Base-by-base conservation (phyloP, 2,888 invertebrate species). In the Pristionchus exspectatus region DNA sequence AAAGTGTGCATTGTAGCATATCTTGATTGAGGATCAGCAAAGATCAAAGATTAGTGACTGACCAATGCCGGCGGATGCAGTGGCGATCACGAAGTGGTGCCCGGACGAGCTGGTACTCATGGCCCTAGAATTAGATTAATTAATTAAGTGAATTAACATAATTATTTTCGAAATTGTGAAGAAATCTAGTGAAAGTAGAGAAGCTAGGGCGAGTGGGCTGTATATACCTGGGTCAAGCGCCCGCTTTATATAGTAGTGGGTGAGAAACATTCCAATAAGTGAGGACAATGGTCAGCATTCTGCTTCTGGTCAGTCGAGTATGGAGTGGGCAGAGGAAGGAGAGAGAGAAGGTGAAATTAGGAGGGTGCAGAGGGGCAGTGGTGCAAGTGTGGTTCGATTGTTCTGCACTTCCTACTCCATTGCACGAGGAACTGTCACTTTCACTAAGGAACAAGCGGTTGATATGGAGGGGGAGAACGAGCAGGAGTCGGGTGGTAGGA, bases 101-200 rank as follows among this genome's bases (percentile, higher is more conserved):
- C 84, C 84, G 33, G 84, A 85, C 9, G 84, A 85, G 59, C 44
- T 85, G 27, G 84, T 85, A 1, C 33, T 27, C 84, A 81, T 81
- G 2, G 63, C n/a, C 9, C 59, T 59, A n/a, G 10, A n/a, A n/a
- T 66, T 24, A n/a, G 24, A 2, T 9, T 3, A 66, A 66, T n/a
- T 66, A 59, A 59, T 59, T 59, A 59, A 3, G 3, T 59, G 2
- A 21, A n/a, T 21, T 16, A 59, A 59, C 4, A 12, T 9, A 44
- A 5, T 3, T 9, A 44, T 44, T 44, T 59, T 3, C 59, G 12
- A 59, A 7, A 14, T 9, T 21, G 2, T 9, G 12, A 59, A 59
- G 21, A 3, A 16, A 14, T 9, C 16, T n/a, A 59, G 59, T 59
- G 21, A 21, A 59, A 59, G 4, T 3, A 21, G 59, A 3, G 59